A percentile compares a stretch with the other conserved stretches of the same genome.
These are phyloP conservation scores for Podarcis siculus DNA, from an alignment of 2,797 vertebrate species.

Conservation along the genomic window DNA sequence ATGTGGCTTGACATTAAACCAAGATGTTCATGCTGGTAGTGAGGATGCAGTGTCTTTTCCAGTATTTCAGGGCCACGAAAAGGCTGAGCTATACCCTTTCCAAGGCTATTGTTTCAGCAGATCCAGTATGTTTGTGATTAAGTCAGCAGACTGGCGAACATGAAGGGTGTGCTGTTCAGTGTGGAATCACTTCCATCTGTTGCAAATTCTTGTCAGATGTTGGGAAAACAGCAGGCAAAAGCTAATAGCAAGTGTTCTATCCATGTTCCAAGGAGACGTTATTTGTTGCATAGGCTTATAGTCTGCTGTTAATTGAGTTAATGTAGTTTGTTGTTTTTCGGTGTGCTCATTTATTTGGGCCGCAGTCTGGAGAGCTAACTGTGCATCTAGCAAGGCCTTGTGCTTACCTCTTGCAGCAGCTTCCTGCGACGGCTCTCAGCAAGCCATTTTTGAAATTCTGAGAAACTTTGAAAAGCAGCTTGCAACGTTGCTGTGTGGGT, in stretches of 20 bases:
- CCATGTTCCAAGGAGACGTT: conserved; percentile 59
- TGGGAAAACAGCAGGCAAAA: conserved; percentile 65
- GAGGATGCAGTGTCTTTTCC: conserved; percentile 25
- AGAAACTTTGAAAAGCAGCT: background rate
- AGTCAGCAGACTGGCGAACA: conserved; percentile 70
- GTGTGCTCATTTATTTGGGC: conserved; percentile 7
- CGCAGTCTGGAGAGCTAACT: background rate
- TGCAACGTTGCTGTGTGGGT: background rate
- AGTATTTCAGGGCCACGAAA: conserved; percentile 26
- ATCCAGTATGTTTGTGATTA: conserved; percentile 76
- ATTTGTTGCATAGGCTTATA: conserved; percentile 51
- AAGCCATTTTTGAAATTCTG: conserved; percentile 2
- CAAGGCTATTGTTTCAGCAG: conserved; percentile 72
- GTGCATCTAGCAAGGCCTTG: conserved; percentile 1
- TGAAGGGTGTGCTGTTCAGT: conserved; percentile 71
- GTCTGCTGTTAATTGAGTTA: conserved; percentile 55
- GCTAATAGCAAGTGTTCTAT: conserved; percentile 65
- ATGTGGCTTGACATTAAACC: conserved; percentile 11
- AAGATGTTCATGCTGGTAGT: conserved; percentile 26
- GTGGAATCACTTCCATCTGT: conserved; percentile 76
- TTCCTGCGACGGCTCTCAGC: background rate
- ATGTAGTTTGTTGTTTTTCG: conserved; percentile 34
- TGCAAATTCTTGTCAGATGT: conserved; percentile 80
- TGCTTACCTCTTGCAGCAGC: background rate
- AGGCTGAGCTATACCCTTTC: conserved; percentile 23